phyloP scores from a whole-genome alignment of 1,140 invertebrate species.

The Chionoecetes opilio region DNA sequence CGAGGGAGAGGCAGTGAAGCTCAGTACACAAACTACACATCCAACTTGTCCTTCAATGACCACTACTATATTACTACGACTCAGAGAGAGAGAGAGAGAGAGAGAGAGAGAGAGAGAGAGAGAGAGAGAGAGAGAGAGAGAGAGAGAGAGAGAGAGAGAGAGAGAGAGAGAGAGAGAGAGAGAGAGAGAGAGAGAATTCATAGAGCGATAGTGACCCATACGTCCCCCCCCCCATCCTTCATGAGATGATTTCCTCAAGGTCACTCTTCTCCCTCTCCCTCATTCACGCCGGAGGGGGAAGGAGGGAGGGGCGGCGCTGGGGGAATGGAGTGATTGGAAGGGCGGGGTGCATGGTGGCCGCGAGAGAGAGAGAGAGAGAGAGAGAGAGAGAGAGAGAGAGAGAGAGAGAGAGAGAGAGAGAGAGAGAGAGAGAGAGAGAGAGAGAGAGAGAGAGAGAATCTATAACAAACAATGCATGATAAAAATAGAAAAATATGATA shows the following conservation, averaged over 20 bases:
- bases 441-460: neutral
- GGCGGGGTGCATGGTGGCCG: neutral
- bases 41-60: neutral
- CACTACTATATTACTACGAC: neutral
- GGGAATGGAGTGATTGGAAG: neutral
- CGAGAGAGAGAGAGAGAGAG: neutral
- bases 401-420: slow-evolving; percentile 39
- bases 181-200: no score
- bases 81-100: neutral
- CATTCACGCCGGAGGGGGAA: neutral
- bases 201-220: no score
- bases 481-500: no score
- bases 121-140: neutral
- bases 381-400: slow-evolving; percentile 62
- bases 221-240: no score
- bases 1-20: neutral
- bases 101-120: neutral
- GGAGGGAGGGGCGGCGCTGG: neutral
- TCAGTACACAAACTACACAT: neutral
- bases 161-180: neutral
- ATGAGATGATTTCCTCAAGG: no score
- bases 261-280: neutral
- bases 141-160: neutral
- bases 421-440: slow-evolving; percentile 34
- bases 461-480: no score